Evolutionary conservation across 2,888 invertebrate genomes (phyloP).

Genomic region (Camponotus fellah): DNA sequence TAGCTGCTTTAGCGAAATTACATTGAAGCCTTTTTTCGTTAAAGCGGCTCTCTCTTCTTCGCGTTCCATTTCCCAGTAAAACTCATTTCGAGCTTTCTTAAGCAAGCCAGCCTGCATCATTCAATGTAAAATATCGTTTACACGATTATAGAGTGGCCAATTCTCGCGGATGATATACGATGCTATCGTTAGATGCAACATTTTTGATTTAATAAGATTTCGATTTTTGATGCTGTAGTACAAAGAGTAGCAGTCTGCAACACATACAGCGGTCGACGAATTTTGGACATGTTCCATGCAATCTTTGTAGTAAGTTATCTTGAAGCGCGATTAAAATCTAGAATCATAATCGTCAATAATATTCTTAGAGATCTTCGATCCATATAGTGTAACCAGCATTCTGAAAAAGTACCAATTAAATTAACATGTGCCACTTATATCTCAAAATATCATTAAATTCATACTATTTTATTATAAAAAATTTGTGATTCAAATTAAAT

Average conservation of each 20-base stretch:
- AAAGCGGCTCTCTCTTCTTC: not conserved
- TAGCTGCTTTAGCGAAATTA: too few relatives aligned
- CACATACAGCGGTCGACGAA: slow-evolving; percentile 46
- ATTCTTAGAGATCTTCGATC: not conserved
- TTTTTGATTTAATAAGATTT: slow-evolving; percentile 50
- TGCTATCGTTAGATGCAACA: slow-evolving; percentile 33
- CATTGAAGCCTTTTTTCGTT: too few relatives aligned
- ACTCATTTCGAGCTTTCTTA: not conserved
- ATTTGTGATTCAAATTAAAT: not conserved
- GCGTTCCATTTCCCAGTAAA: not conserved
- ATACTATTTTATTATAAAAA: not conserved
- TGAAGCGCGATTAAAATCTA: not conserved
- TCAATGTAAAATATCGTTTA: slow-evolving; percentile 58
- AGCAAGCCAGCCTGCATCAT: slow-evolving; percentile 64
- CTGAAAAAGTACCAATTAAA: slow-evolving; percentile 31
- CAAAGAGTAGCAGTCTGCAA: slow-evolving; percentile 62
- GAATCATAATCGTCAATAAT: slow-evolving; percentile 37
- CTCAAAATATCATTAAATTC: not conserved
- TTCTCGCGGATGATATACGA: slow-evolving; percentile 64
- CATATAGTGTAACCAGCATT: slow-evolving; percentile 13
- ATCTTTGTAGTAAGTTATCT: slow-evolving; percentile 32
- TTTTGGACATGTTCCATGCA: slow-evolving; percentile 57
- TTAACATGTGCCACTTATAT: not conserved
- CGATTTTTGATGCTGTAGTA: slow-evolving; percentile 31
- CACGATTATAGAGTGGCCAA: slow-evolving; percentile 67